Base-by-base conservation (phyloP, 1,140 invertebrate species). In the Pentalonia nigronervosa region DNA sequence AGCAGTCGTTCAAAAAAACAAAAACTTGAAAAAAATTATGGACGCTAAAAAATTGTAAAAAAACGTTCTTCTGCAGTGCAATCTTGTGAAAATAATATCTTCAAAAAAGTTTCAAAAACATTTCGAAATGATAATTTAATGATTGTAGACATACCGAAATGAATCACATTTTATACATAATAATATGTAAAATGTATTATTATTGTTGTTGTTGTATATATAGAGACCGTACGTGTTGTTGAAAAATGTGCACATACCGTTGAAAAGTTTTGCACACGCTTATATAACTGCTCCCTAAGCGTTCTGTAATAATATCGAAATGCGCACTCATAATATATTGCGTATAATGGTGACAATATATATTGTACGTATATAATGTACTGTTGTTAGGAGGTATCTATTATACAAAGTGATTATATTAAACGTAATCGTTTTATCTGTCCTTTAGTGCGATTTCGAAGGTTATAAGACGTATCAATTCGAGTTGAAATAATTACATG, bases 211-310 rank as follows among this genome's bases (percentile, higher is more conserved):
- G 41, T 41, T 41, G 41, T 41, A 41, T 41, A 41, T 41, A 41
- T 41, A 41, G 41, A 41, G 17, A 17, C 48, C 8, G 20, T 83
- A 20, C 36, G 41, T 41, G 34, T 23, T 30, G 23, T 86, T 23
- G 41, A 86, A 86, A 45, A 86, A 86, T 86, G 83, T 86, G 83
- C 83, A 86, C 36, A 86, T 45, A 41, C 47, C 41, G 83, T 86
- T 23, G 83, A 86, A 86, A 86, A 25, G 41, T 36, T 47, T 47
- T 45, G 25, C 47, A 86, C 11, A 47, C 25, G 47, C 47, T 86
- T 47, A 45, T 67, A 67, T 86, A 86, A 86, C 23, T 45, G 41
- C 83, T 86, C 45, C 41, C 41, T 86, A 86, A 86, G 83, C 83
- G 83, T 86, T 86, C 25, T 86, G 17, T 45, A 84, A 84, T 86